Conservation (phyloP, 53 echinoderm and acorn worm species). For the Stichopus horrens region DNA sequence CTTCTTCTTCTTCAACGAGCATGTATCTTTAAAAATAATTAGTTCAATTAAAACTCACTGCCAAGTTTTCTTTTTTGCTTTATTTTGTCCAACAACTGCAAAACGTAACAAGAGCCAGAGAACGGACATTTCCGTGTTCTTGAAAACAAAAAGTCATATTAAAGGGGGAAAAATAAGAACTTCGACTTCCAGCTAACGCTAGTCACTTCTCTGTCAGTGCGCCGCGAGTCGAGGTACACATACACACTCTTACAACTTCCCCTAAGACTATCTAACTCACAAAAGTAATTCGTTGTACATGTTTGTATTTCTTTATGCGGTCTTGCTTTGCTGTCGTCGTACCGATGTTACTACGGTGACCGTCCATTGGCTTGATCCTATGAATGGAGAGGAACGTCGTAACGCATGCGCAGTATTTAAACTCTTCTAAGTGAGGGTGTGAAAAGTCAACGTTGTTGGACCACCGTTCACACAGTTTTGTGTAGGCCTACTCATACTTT, state of each 20-base stretch:
- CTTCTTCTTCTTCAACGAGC: too few species aligned
- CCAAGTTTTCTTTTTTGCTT: background rate
- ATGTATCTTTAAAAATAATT: background rate
- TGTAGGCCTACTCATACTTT: too few species aligned
- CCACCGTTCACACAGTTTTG: too few species aligned
- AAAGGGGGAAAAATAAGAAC: too few species aligned
- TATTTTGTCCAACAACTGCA: background rate
- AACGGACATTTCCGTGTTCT: background rate
- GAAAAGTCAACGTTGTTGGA: too few species aligned
- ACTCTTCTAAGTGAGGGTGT: too few species aligned
- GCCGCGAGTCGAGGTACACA: background rate
- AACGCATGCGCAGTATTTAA: background rate
- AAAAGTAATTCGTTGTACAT: background rate
- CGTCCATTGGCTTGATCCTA: background rate
- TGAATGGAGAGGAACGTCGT: constrained; percentile 19
- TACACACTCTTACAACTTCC: background rate
- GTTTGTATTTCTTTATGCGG: background rate
- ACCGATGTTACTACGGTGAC: background rate
- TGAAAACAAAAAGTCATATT: background rate
- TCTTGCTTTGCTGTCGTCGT: background rate
- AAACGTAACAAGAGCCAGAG: background rate
- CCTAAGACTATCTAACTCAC: background rate
- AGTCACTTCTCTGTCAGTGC: too few species aligned
- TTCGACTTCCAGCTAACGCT: too few species aligned
- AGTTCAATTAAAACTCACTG: background rate